Evolutionary conservation across 2,888 invertebrate genomes (phyloP).

Genomic region (Aphodius sticticus): DNA sequence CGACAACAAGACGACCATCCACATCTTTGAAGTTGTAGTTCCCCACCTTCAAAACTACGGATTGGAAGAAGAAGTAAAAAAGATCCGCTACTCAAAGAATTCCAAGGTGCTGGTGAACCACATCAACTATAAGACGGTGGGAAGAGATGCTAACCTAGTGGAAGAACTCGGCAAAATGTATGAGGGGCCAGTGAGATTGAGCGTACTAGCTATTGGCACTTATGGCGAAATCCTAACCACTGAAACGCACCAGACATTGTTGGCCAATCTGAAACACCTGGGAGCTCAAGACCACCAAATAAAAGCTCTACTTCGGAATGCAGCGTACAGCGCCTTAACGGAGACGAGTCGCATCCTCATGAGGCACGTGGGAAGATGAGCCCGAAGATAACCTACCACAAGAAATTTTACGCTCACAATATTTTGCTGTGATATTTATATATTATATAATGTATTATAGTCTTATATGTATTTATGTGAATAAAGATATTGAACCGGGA

Average conservation of each 20-base stretch:
- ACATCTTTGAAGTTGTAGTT: neutral
- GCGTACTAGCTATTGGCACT: neutral
- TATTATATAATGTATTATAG: too few species aligned
- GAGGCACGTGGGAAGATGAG: neutral
- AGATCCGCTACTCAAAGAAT: slow-evolving; percentile 34
- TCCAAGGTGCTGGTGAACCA: neutral
- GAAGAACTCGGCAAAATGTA: neutral
- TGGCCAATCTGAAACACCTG: neutral
- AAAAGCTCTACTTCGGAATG: neutral
- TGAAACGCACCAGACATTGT: neutral
- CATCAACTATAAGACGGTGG: neutral
- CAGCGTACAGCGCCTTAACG: neutral
- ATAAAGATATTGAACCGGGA: too few species aligned
- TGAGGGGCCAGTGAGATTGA: too few species aligned
- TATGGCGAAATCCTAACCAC: slow-evolving; percentile 5
- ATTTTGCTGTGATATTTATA: too few species aligned
- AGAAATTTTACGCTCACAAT: too few species aligned
- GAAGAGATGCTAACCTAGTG: slow-evolving; percentile 17
- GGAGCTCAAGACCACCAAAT: neutral
- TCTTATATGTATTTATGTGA: too few species aligned
- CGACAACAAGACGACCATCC: neutral
- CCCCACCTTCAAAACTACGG: neutral
- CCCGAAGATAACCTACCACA: too few species aligned
- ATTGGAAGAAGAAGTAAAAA: neutral
- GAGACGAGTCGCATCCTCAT: neutral